Evolutionary conservation across 2,888 invertebrate genomes (phyloP).

Genomic region (Gortyna flavago): DNA sequence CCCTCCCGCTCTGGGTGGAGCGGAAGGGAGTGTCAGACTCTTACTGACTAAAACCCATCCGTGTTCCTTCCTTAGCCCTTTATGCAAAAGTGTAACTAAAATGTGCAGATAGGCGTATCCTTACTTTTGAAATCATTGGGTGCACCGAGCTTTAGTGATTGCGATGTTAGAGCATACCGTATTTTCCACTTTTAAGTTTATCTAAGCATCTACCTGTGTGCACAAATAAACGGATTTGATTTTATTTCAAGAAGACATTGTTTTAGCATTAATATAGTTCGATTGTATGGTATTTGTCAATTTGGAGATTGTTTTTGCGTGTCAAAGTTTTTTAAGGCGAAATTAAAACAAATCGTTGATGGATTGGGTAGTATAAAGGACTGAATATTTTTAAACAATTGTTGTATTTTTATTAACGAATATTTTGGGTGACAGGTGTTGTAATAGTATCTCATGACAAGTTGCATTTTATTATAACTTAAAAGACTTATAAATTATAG

Average conservation of each 20-base stretch:
- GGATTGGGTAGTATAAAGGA: constrained; percentile 42
- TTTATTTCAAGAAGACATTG: not conserved
- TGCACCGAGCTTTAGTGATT: no score
- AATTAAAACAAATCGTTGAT: constrained; percentile 30
- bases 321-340: not conserved
- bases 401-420: constrained; percentile 41
- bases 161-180: no score
- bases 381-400: constrained; percentile 47
- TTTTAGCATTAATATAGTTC: no score
- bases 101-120: no score
- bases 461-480: constrained; percentile 40
- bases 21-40: no score
- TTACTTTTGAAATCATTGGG: no score
- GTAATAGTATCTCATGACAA: constrained; percentile 43
- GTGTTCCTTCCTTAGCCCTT: no score
- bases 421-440: constrained; percentile 49
- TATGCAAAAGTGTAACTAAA: no score
- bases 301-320: not conserved
- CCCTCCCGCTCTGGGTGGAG: no score
- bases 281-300: not conserved
- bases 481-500: constrained; percentile 49
- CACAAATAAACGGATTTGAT: not conserved
- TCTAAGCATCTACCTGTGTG: not conserved
- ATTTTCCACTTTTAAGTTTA: no score
- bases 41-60: no score